Percentiles rank a stretch among this genome's conserved stretches.
phyloP scores from a whole-genome alignment of 2,888 invertebrate genomes.

The Iphiclides podalirius region DNA sequence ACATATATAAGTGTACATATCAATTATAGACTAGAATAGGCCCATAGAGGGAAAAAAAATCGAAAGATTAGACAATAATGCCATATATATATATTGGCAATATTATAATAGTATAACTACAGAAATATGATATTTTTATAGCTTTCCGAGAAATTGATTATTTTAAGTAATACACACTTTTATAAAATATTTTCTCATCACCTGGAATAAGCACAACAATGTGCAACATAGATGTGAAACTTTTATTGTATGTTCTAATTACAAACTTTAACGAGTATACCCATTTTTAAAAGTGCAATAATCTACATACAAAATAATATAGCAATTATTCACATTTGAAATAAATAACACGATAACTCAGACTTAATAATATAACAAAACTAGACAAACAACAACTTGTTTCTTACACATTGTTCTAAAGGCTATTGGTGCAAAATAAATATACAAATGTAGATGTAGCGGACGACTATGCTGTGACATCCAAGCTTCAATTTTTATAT shows the following conservation, averaged over 20 bases:
- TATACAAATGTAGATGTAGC: background rate
- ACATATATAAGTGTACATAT: background rate
- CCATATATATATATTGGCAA: background rate
- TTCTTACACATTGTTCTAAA: background rate
- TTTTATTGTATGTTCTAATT: no score
- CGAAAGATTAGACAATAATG: background rate
- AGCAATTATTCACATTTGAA: background rate
- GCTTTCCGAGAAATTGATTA: background rate
- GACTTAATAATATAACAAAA: background rate
- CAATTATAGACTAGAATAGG: background rate
- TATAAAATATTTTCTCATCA: background rate
- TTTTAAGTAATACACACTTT: background rate
- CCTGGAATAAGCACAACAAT: no score
- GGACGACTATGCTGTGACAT: no score
- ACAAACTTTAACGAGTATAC: background rate
- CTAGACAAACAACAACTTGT: conserved; percentile 7
- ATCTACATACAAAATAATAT: background rate
- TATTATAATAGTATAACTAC: background rate
- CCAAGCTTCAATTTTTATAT: conserved; percentile 50
- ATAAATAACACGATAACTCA: background rate
- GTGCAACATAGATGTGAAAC: no score
- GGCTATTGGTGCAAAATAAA: background rate
- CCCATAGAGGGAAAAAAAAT: background rate
- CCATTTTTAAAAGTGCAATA: background rate
- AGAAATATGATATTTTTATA: background rate